Evolutionary conservation across 2,888 invertebrate genomes (phyloP).

Genomic region (Stenolophus ochropezus): DNA sequence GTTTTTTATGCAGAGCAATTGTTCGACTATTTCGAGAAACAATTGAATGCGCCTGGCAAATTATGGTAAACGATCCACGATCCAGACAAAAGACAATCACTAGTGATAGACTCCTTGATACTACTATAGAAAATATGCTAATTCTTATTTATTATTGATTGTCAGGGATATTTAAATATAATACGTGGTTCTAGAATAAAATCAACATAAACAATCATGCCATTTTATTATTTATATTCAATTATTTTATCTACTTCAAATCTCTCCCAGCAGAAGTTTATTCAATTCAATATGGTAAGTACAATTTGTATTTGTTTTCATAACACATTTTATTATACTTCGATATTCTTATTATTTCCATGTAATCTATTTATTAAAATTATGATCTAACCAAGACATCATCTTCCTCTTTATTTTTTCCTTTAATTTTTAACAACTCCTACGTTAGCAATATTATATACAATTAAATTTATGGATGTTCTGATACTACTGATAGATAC

Average conservation of each 20-base stretch:
- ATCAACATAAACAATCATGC: background rate
- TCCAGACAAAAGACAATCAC: constrained; percentile 14
- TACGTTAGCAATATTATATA: no score
- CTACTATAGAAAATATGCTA: constrained; percentile 32
- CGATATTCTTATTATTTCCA: no score
- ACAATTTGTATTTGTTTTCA: no score
- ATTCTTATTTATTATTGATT: constrained; percentile 26
- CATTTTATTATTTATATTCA: background rate
- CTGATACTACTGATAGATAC: no score
- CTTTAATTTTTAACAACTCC: no score
- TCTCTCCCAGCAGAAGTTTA: no score
- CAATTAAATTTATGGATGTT: no score
- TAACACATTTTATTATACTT: no score
- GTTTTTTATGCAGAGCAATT: constrained; percentile 25
- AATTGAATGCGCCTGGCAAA: constrained; percentile 28
- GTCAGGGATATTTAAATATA: constrained; percentile 7
- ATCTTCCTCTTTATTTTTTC: no score
- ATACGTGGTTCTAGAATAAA: background rate
- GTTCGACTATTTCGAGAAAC: constrained; percentile 29
- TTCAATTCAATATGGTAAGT: no score
- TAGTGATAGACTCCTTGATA: constrained; percentile 23
- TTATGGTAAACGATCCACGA: constrained; percentile 35
- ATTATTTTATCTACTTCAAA: background rate
- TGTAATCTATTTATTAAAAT: no score
- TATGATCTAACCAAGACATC: no score